A percentile compares a stretch with the other conserved stretches of the same genome.
phyloP scores from a whole-genome alignment of 2,888 invertebrate genomes.

The Parthenolecanium corni region DNA sequence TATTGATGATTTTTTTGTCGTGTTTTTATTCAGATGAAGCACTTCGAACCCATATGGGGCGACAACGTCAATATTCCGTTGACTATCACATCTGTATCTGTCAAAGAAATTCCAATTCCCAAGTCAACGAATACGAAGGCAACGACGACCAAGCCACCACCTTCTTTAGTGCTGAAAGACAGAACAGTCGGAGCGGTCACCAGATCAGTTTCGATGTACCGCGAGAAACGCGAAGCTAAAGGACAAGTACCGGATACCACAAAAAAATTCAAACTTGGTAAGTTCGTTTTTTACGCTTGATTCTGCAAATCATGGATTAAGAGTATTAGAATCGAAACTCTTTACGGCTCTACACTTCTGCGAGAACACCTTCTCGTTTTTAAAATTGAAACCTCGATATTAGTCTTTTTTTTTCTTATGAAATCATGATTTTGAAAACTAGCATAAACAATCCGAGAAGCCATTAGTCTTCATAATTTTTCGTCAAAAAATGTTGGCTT shows the following conservation, averaged over 20 bases:
- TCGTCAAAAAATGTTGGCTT: no score
- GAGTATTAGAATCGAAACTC: no score
- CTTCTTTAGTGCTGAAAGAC: constrained; percentile 37
- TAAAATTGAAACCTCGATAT: no score
- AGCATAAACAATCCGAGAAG: no score
- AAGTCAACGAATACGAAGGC: not conserved
- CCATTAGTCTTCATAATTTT: no score
- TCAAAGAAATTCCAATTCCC: constrained; percentile 9
- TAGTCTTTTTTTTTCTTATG: no score
- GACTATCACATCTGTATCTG: not conserved
- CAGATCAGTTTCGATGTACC: constrained; percentile 47
- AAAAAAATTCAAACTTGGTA: constrained; percentile 20
- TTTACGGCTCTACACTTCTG: no score
- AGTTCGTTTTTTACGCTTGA: not conserved
- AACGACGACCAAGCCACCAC: constrained; percentile 39
- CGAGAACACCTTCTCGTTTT: no score
- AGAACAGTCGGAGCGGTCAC: constrained; percentile 58
- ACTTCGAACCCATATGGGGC: constrained; percentile 95
- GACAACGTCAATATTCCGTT: constrained; percentile 43
- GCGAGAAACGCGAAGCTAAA: constrained; percentile 36
- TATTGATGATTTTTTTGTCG: no score
- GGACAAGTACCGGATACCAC: constrained; percentile 7
- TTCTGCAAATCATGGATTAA: no score
- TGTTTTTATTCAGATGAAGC: constrained; percentile 51
- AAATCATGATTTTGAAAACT: no score